Conservation (phyloP, 2,888 invertebrate genomes). For the Tuberolachnus salignus region DNA sequence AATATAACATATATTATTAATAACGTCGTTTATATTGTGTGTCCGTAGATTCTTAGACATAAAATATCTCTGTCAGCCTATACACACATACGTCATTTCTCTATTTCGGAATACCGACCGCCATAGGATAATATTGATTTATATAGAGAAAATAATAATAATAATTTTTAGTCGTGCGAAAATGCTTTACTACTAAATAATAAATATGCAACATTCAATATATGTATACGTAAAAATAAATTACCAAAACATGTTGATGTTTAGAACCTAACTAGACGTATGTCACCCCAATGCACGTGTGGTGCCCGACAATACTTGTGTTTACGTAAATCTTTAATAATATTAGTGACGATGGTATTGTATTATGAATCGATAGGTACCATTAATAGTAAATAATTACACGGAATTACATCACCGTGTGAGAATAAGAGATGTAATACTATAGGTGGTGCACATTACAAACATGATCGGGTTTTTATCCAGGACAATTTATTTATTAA, state of each 20-base stretch:
- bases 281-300: no score
- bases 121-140: background rate
- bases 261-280: no score
- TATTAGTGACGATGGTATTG: background rate
- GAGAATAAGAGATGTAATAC: constrained; percentile 8
- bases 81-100: no score
- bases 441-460: background rate
- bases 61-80: background rate
- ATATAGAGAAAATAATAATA: background rate
- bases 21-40: constrained; percentile 13
- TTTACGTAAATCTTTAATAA: no score
- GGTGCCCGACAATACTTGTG: no score
- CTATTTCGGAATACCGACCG: background rate
- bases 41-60: background rate
- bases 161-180: background rate
- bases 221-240: no score
- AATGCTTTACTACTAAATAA: background rate
- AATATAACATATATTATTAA: background rate
- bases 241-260: no score
- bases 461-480: background rate
- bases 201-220: background rate
- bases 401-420: constrained; percentile 22
- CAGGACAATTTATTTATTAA: constrained; percentile 13
- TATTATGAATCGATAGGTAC: no score
- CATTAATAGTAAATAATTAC: constrained; percentile 2